These are phyloP conservation scores for Melanotaenia nigrans DNA, from an alignment of 2,797 vertebrate genomes.

Conservation along the genomic window DNA sequence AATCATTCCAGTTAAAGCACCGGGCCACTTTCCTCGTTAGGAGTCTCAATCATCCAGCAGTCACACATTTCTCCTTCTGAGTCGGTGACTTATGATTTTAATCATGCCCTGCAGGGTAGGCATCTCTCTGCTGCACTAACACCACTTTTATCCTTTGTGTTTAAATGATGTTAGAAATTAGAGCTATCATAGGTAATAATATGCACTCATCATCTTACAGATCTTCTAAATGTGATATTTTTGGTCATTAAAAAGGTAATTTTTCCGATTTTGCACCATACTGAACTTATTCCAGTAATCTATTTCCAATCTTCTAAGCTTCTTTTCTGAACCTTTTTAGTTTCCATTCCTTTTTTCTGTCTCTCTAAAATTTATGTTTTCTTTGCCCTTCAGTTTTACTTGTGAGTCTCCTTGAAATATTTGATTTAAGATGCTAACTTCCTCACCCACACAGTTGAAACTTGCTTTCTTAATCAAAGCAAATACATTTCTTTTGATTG, in stretches of 20 bases:
- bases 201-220: neutral
- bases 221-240: neutral
- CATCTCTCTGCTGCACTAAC: neutral
- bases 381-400: neutral
- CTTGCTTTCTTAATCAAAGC: neutral
- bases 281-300: neutral
- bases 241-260: neutral
- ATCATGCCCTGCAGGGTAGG: neutral
- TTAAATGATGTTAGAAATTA: slow-evolving; percentile 22
- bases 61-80: slow-evolving; percentile 14
- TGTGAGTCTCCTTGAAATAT: neutral
- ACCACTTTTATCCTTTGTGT: slow-evolving; percentile 23
- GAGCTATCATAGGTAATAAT: neutral
- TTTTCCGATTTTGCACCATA: neutral
- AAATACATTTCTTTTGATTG: neutral
- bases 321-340: neutral
- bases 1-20: slow-evolving; percentile 61
- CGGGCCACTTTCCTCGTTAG: slow-evolving; percentile 49
- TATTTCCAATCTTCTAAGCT: too few species aligned
- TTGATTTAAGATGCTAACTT: slow-evolving; percentile 17
- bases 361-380: neutral
- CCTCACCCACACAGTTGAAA: neutral
- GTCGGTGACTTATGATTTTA: slow-evolving; percentile 17
- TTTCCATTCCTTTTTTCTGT: neutral
- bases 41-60: slow-evolving; percentile 33